Evolutionary conservation across 2,797 vertebrate genomes (phyloP).

Genomic region (Eutrigla gurnardus): DNA sequence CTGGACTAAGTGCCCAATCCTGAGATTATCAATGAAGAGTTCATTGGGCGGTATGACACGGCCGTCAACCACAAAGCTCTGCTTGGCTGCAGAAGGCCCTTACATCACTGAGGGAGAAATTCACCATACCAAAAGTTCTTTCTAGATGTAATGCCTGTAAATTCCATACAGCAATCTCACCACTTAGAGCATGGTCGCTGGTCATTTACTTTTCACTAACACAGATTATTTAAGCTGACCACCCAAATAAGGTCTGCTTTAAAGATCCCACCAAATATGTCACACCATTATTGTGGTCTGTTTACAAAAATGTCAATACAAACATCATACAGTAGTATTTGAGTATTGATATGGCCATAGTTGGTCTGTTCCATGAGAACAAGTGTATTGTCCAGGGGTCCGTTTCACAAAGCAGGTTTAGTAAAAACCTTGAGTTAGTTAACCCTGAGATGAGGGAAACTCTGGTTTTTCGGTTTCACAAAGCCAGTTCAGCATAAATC

Average conservation of each 20-base stretch:
- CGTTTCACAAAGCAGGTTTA: too few species aligned
- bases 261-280: neutral
- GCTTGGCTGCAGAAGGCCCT: conserved; percentile 1
- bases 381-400: neutral
- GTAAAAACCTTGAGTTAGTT: too few species aligned
- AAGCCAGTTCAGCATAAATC: too few species aligned
- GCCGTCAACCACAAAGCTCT: neutral
- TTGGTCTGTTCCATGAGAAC: neutral
- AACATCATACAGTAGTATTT: neutral
- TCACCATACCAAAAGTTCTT: neutral
- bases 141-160: neutral
- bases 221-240: neutral
- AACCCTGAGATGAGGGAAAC: too few species aligned
- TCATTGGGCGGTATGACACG: neutral
- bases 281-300: neutral
- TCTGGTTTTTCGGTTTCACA: too few species aligned
- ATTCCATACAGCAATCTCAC: neutral
- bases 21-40: conserved; percentile 26
- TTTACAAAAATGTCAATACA: neutral
- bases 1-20: neutral
- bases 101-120: conserved; percentile 5
- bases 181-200: neutral
- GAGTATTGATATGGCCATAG: neutral
- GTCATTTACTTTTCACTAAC: neutral
- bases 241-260: neutral